Evolutionary conservation across 2,888 invertebrate genomes (phyloP), one percentile per base, ranked within the genome.

Genomic region (Nesidiocoris tenuis): DNA sequence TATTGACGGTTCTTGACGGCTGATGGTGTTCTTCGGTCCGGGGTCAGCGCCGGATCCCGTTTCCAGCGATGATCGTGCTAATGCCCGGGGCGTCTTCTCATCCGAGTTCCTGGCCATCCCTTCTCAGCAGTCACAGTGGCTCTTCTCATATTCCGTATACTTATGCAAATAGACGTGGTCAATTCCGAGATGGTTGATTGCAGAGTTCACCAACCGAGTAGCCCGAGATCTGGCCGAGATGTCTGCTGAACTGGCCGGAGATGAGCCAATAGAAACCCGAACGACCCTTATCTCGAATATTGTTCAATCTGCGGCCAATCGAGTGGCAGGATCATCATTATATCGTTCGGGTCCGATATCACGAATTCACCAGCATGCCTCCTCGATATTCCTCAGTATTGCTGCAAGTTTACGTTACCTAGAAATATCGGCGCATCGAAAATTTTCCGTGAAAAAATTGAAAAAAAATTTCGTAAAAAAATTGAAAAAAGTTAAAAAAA

Each of bases 151-250:
- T 64, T 64, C 24, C 25, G 64, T 64, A 64, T 64, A 64, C 64
- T 64, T 64, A 64, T 64, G 64, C 64, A 24, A 64, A 64, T 64
- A 24, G 25, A 24, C 64, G 25, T 24, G 64, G 64, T 25, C 64
- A 64, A 64, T 64, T 24, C 64, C 24, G 25, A 64, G 18, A 22
- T 18, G 24, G 64, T 64, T 64, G 64, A 64, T 64, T 64, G 64
- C 64, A 64, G 64, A 17, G 64, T 22, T 23, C 12, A 22, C 24
- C 39, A 39, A 12, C 39, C 39, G 12, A 39, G 39, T 39, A 39
- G 39, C 39, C 39, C 39, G 39, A 39, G 39, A 12, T 39, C 3
- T 39, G 39, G 12, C 39, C 39, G 39, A 39, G 39, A 39, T 39
- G 39, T 12, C 39, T 39, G 39, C 12, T 39, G 39, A 39, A 39